Percentiles rank a stretch among this genome's conserved stretches.
Conservation (phyloP, 1,140 invertebrate genomes). For the Plectus sambesii region DNA sequence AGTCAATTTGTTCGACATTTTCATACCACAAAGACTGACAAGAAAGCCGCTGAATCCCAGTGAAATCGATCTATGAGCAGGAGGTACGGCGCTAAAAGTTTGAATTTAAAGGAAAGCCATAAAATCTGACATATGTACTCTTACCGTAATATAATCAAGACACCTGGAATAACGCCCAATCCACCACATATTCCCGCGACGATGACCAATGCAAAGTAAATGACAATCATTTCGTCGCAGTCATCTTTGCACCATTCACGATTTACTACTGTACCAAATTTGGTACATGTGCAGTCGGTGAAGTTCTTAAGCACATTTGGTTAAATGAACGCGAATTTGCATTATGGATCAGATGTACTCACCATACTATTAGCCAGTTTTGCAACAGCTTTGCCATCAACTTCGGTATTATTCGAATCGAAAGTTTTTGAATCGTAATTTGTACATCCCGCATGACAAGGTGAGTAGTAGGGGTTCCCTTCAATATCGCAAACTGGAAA, state of each 20-base stretch:
- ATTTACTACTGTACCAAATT: slow-evolving; percentile 28
- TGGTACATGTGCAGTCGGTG: slow-evolving; percentile 34
- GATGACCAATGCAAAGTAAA: slow-evolving; percentile 38
- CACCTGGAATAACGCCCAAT: slow-evolving; percentile 22
- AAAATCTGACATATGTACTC: background rate
- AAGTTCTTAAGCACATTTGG: slow-evolving; percentile 29
- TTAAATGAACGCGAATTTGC: slow-evolving; percentile 15
- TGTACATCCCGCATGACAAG: slow-evolving; percentile 42
- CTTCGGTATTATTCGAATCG: slow-evolving; percentile 10
- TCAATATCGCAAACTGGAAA: slow-evolving; percentile 38
- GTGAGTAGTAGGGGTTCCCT: slow-evolving; percentile 36
- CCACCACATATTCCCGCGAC: slow-evolving; percentile 30
- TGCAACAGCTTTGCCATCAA: too few species aligned
- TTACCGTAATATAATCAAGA: slow-evolving; percentile 22
- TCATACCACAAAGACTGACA: slow-evolving; percentile 22
- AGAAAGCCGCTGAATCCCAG: slow-evolving; percentile 22
- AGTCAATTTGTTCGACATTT: too few species aligned
- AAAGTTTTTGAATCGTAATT: slow-evolving; percentile 20
- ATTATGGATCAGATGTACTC: slow-evolving; percentile 23
- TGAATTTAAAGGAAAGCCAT: background rate
- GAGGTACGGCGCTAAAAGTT: slow-evolving; percentile 22
- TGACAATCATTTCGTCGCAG: slow-evolving; percentile 17
- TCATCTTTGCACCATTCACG: slow-evolving; percentile 37
- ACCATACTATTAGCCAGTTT: slow-evolving; percentile 19
- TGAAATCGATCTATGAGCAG: slow-evolving; percentile 21